Evolutionary conservation across 1,140 invertebrate genomes (phyloP), one percentile per base, ranked within the genome.

Genomic region (Heliconius hewitsoni): DNA sequence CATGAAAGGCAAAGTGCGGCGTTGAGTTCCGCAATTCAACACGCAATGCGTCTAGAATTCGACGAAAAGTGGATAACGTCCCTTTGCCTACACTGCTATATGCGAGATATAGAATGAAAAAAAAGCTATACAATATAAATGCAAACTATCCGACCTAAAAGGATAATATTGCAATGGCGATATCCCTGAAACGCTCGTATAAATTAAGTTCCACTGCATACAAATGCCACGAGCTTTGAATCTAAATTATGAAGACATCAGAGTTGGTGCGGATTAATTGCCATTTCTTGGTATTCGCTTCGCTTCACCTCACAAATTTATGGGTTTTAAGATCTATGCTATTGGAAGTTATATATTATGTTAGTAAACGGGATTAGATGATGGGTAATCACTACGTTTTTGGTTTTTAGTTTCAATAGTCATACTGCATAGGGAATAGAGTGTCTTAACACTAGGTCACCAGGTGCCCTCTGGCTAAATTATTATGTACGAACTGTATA

Each of bases 161-260:
- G 60, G 60, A 66, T 66, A 66, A 66, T 66, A 66, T 66, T 13
- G 60, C 3, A 13, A 66, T 30, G 23, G 11, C 30, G 60, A 66
- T 66, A 66, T 66, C 23, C 27, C 60, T 66, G 60, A 27, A 66
- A 66, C 23, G 23, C 60, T 9, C 23, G 60, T 66, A 66, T 66
- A 66, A 66, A 66, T 66, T 66, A 66, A 66, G 60, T 66, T 66
- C 60, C 60, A 66, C 60, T 66, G 60, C 60, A 66, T 66, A 66
- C 60, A 66, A 66, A 66, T 16, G n/a, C 60, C 60, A 66, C 60
- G 60, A 30, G 60, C 60, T 66, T 66, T 66, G 60, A 66, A 66
- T 66, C 23, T 66, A 66, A 66, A 66, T 66, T 66, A 66, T 66
- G 60, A 66, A 66, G 60, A 66, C 60, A 66, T 30, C 23, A 66